Conservation (phyloP, 2,888 invertebrate species). For the Tubulanus polymorphus region DNA sequence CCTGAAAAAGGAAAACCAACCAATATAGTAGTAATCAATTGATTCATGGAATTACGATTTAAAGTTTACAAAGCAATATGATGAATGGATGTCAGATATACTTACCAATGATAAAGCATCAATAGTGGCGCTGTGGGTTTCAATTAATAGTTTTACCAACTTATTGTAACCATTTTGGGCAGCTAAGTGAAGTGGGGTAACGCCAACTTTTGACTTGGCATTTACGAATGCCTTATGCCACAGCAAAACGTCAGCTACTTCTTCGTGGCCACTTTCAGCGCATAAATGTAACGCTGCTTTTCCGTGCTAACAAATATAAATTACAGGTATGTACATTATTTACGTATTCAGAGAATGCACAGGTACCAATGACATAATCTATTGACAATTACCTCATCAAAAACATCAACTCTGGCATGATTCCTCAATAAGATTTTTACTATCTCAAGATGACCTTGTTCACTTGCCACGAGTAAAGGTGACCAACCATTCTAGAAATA, state of each 20-base stretch:
- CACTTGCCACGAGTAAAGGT: conserved; percentile 90
- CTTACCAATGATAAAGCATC: conserved; percentile 83
- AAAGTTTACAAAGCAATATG: too few relatives aligned
- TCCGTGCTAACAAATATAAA: conserved; percentile 47
- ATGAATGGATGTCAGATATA: too few relatives aligned
- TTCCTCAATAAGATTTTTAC: conserved; percentile 78
- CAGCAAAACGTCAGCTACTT: conserved; percentile 66
- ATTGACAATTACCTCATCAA: conserved; percentile 79
- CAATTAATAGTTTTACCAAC: conserved; percentile 82
- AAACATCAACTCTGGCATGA: conserved; percentile 97
- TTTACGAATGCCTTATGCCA: conserved; percentile 98
- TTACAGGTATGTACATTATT: not conserved
- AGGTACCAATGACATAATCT: not conserved
- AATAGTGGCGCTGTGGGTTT: conserved; percentile 90
- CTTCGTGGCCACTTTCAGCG: conserved; percentile 77
- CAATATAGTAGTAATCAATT: not conserved
- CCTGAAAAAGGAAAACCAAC: conserved; percentile 52
- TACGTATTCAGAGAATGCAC: not conserved
- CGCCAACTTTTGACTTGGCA: conserved; percentile 92
- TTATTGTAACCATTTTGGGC: conserved; percentile 94
- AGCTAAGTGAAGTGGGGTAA: conserved; percentile 94
- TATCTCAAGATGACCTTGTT: conserved; percentile 91
- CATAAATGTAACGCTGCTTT: conserved; percentile 92
- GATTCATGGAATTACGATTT: too few relatives aligned
- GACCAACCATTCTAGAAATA: conserved; percentile 72